Base-by-base conservation (phyloP, 2,797 vertebrate species). In the Leptodactylus fallax region DNA sequence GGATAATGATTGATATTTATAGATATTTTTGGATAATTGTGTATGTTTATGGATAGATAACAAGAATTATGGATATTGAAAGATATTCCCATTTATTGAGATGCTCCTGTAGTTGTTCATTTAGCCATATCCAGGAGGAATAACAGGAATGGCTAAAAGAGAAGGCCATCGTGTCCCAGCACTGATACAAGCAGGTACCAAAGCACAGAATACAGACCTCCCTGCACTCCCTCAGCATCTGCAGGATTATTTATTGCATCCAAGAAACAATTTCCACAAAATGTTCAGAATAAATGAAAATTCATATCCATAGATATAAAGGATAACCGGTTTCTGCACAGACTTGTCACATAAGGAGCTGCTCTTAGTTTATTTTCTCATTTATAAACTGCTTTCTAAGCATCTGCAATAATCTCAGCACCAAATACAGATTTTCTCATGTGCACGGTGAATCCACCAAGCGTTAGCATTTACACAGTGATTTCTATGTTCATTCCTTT, bases 321-420 rank as follows among this genome's bases (percentile, higher is more conserved):
- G 12, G 27, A 72, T 72, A 19, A 72, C 16, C 14, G 0, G 8
- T 19, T 19, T 17, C 16, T 72, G 3, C 36, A 47, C 7, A 45
- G 36, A 72, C 45, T n/a, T 51, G 72, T 76, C 47, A 53, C n/a
- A 23, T n/a, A 13, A 51, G 72, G 21, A 76, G 72, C 72, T 8
- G 9, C 9, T 49, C 45, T 51, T 23, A 53, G 47, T 76, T 51
- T 76, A 51, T 76, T 23, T 53, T 76, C 72, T 51, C 45, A 76
- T 53, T 76, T 19, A 13, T n/a, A 76, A 76, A 51, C 72, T 76
- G 72, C 72, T 51, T n/a, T 76, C 47, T 51, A 51, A 53, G 45
- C 72, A n/a, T 76, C 47, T 49, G 19, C 19, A 10, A 76, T 76
- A 51, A 14, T 49, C 19, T 76, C 47, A 49, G 72, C 47, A n/a